Conservation (phyloP, 2,888 invertebrate species). For the Scaptomyza polygonia region DNA sequence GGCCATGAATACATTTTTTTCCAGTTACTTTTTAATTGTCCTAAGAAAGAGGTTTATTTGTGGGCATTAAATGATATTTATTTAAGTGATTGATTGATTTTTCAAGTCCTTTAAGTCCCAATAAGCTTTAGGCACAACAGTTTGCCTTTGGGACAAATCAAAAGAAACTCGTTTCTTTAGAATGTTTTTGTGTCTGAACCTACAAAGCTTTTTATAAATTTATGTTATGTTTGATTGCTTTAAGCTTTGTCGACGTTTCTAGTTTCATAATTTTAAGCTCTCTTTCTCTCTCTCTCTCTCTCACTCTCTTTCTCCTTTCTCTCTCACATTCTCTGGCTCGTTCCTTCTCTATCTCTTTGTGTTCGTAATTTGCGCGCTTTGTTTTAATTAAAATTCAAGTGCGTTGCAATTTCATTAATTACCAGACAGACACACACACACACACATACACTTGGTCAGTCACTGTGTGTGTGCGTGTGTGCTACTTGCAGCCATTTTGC, state of each 20-base stretch:
- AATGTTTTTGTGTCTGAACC: neutral
- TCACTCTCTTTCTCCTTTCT: constrained; percentile 4
- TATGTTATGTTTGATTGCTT: neutral
- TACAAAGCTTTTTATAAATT: neutral
- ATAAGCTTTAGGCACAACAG: no score
- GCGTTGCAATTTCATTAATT: constrained; percentile 82
- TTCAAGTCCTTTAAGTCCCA: no score
- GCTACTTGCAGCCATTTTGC: constrained; percentile 72
- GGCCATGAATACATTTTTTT: no score
- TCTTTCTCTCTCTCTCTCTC: neutral
- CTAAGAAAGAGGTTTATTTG: no score
- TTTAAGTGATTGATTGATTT: no score
- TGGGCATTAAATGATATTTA: no score
- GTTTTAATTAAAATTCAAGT: constrained; percentile 83
- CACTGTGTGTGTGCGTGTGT: constrained; percentile 25
- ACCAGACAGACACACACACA: constrained; percentile 56
- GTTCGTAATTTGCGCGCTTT: constrained; percentile 75
- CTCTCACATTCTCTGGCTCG: neutral
- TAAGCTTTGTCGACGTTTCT: neutral
- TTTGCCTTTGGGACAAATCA: no score
- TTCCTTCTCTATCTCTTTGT: constrained; percentile 14
- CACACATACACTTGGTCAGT: constrained; percentile 31
- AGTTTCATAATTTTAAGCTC: neutral
- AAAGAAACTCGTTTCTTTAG: no score
- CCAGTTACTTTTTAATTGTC: no score